phyloP scores from a whole-genome alignment of 2,113 vertebrate genomes.

The Hypocryptadius cinnamomeus region DNA sequence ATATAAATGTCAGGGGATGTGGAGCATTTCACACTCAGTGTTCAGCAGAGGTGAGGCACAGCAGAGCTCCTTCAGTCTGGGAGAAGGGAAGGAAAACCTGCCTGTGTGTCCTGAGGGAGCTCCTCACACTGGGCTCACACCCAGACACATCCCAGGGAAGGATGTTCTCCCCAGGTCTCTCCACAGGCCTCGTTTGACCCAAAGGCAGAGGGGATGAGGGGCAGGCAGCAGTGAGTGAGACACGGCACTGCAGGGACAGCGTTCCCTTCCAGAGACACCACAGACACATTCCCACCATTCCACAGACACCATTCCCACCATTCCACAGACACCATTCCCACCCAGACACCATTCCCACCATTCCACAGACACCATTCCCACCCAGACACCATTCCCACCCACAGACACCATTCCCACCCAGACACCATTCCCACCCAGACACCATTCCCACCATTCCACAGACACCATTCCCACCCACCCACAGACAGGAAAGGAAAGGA shows the following conservation, averaged over 20 bases:
- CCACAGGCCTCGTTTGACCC: not conserved
- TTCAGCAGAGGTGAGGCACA: not conserved
- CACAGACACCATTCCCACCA: not conserved
- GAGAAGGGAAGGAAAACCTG: not conserved
- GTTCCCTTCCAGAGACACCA: not conserved
- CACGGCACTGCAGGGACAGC: not conserved
- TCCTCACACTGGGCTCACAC: not conserved
- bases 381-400: not conserved
- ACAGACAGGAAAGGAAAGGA: no score
- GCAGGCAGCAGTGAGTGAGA: not conserved
- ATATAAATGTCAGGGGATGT: accelerated
- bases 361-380: not conserved
- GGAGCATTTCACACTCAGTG: not conserved
- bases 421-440: not conserved
- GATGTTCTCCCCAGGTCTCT: not conserved
- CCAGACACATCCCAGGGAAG: not conserved
- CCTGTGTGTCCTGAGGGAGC: accelerated
- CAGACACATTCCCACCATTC: not conserved
- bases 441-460: not conserved
- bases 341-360: not conserved
- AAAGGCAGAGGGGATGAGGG: no score
- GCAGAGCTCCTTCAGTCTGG: not conserved
- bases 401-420: no score
- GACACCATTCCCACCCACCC: not conserved
- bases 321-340: not conserved